These are phyloP conservation scores for Rhinogobio ventralis DNA, from an alignment of 2,797 vertebrate genomes.

Conservation along the genomic window DNA sequence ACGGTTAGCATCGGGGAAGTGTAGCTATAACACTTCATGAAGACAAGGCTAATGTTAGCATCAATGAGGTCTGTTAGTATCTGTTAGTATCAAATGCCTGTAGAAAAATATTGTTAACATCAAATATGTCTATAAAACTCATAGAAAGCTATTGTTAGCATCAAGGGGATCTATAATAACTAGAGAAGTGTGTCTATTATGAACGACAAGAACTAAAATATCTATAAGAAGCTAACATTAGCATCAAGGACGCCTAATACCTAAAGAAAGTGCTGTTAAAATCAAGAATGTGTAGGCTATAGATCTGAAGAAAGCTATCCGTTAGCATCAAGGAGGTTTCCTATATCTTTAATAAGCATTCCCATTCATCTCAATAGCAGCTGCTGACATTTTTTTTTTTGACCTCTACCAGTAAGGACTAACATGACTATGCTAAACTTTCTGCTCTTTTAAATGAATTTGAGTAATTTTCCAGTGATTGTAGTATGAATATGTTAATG, in stretches of 20 bases:
- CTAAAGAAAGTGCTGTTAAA: not conserved
- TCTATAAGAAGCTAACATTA: not conserved
- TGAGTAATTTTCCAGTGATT: not conserved
- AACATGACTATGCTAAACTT: not conserved
- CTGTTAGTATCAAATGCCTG: no score
- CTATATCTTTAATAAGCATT: not conserved
- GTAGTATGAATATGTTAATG: slow-evolving; percentile 25
- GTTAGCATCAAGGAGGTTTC: not conserved
- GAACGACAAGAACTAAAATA: not conserved
- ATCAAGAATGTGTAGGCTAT: not conserved
- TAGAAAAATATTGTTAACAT: not conserved
- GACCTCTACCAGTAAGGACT: not conserved
- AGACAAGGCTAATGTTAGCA: not conserved
- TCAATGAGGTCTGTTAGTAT: not conserved
- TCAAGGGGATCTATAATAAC: not conserved
- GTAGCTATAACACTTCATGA: not conserved
- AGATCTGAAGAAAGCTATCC: not conserved
- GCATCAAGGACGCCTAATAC: not conserved
- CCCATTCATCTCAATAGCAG: not conserved
- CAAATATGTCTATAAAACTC: not conserved
- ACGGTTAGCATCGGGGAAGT: not conserved
- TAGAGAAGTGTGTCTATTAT: not conserved
- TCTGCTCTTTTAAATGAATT: slow-evolving; percentile 20
- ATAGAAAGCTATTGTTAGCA: not conserved
- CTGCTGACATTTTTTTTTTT: not conserved